These are phyloP conservation scores for Drusus annulatus DNA, from an alignment of 1,140 invertebrate genomes.

Conservation along the genomic window DNA sequence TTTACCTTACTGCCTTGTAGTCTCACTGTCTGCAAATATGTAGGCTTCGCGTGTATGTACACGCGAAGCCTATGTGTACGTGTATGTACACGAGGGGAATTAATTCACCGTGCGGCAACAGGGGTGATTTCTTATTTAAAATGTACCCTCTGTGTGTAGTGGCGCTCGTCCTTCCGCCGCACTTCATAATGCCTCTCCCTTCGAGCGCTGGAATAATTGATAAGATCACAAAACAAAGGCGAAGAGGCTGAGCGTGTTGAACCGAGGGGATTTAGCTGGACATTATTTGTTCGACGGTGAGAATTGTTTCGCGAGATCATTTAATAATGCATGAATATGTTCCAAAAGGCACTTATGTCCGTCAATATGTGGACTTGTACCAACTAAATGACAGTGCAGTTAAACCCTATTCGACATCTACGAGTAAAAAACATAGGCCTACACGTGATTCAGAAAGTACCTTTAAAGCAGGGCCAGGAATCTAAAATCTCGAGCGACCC, in stretches of 20 bases:
- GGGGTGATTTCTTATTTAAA: constrained; percentile 18
- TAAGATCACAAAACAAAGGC: constrained; percentile 26
- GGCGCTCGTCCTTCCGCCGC: not conserved
- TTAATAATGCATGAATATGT: no score
- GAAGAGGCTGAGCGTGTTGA: not conserved
- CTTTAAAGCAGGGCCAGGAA: no score
- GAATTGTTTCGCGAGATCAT: not conserved
- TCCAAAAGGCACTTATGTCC: not conserved
- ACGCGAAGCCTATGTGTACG: no score
- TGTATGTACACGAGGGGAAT: no score
- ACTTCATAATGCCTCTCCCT: no score
- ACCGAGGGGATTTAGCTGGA: not conserved
- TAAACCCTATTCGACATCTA: no score
- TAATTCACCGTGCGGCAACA: not conserved
- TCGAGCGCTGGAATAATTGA: constrained; percentile 25
- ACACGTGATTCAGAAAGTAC: no score
- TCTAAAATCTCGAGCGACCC: no score
- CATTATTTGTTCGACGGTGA: not conserved
- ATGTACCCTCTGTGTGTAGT: not conserved
- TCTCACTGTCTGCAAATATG: constrained; percentile 9
- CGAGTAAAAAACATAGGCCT: no score
- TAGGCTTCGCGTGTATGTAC: not conserved
- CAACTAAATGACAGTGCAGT: not conserved
- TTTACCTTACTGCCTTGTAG: constrained; percentile 7
- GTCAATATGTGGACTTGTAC: not conserved